Base-by-base conservation (phyloP, 1,140 invertebrate species). In the Nylanderia fulva region DNA sequence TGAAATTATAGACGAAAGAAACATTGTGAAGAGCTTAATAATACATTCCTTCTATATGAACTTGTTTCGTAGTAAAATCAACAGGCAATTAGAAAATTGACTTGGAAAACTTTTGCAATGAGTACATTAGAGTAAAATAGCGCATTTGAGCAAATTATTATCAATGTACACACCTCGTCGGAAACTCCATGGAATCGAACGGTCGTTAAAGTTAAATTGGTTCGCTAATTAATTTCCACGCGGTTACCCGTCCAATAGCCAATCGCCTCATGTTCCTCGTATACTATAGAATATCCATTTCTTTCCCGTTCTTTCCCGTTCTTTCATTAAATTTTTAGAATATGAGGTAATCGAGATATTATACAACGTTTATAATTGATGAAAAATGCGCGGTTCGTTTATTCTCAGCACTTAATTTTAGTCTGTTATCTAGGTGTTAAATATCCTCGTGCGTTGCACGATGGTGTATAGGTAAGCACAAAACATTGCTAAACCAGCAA, bases 191-290 rank as follows among this genome's bases (percentile, higher is more conserved):
- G 86, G 86, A 91, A 92, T 90, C 87, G 89, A 91, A 89, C 88
- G 88, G 88, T 92, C 84, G 89, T 91, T 90, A 84, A 92, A 93
- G 93, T 93, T 93, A 92, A 93, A 93, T 93, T 93, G 91, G 83
- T 84, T 93, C 82, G 88, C 88, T 92, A 93, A 93, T 93, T 93
- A 93, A 93, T 92, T 92, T 93, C 86, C 80, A 90, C 86, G 74
- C 88, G 82, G 91, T 84, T 90, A 86, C 79, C 60, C 84, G 77
- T 58, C 69, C 75, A 68, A 87, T 90, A 66, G 82, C 52, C 83
- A 69, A 80, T 84, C 68, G 69, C 60, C 42, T 58, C 63, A 61
- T 82, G 72, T 82, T 88, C 58, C 68, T 66, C 45, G 58, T 33
- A 18, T 33, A 29, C 56, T 7, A n/a, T 27, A 21, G 58, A 61